These are phyloP conservation scores for Dasyurus viverrinus DNA, from an alignment of 2,113 vertebrate genomes.

Conservation along the genomic window DNA sequence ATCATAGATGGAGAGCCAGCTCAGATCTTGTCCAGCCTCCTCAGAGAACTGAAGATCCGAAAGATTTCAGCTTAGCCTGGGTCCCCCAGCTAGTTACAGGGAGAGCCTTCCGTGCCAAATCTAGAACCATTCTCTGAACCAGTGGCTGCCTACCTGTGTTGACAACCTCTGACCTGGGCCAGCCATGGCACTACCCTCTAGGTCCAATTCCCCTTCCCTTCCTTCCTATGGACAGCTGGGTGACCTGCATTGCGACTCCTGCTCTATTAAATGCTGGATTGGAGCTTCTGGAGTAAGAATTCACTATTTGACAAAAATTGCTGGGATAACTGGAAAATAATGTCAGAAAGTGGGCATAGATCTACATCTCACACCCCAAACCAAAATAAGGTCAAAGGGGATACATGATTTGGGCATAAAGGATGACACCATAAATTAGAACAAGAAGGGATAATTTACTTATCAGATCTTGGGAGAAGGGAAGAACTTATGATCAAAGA, in stretches of 20 bases:
- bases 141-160: not conserved
- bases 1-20: not conserved
- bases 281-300: too few relatives aligned
- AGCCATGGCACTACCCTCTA: not conserved
- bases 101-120: not conserved
- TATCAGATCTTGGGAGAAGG: too few relatives aligned
- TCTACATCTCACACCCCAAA: too few relatives aligned
- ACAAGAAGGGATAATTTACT: too few relatives aligned
- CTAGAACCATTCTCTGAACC: not conserved
- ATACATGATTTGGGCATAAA: too few relatives aligned
- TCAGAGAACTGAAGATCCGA: not conserved
- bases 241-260: not conserved
- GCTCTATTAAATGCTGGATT: not conserved
- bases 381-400: too few relatives aligned
- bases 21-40: not conserved
- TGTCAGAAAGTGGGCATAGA: too few relatives aligned
- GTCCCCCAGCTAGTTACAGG: not conserved
- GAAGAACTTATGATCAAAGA: too few relatives aligned
- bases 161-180: not conserved
- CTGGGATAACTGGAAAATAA: too few relatives aligned
- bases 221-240: conserved; percentile 52
- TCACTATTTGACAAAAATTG: too few relatives aligned
- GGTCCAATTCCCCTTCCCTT: not conserved
- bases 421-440: too few relatives aligned
- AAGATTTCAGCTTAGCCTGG: not conserved